Conservation (phyloP, 2,888 invertebrate genomes). For the Rhagium mordax region DNA sequence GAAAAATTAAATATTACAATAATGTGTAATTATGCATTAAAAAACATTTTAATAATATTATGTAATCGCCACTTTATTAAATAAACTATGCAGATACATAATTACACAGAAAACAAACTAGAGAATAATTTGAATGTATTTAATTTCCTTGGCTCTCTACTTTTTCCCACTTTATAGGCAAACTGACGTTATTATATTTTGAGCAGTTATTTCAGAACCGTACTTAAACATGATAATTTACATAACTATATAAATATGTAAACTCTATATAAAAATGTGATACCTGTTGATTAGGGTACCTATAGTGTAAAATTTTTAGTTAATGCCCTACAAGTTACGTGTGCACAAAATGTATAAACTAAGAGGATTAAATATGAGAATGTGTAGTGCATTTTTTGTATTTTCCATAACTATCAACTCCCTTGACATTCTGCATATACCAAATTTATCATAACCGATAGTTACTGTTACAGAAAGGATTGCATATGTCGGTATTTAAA, state of each 20-base stretch:
- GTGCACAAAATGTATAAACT: constrained; percentile 41
- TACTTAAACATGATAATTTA: constrained; percentile 29
- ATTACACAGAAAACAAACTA: neutral
- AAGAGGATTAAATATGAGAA: constrained; percentile 49
- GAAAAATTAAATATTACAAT: constrained; percentile 1
- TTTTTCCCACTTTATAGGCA: neutral
- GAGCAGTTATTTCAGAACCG: constrained; percentile 18
- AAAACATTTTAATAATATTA: constrained; percentile 18
- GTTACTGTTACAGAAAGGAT: neutral
- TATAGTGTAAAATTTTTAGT: constrained; percentile 58
- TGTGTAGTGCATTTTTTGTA: constrained; percentile 51
- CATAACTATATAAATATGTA: constrained; percentile 1
- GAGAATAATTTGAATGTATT: neutral
- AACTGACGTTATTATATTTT: neutral
- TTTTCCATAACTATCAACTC: constrained; percentile 33
- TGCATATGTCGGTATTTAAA: neutral
- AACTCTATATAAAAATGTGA: constrained; percentile 58
- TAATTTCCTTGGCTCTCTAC: neutral
- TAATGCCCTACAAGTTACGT: constrained; percentile 41
- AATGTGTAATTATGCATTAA: constrained; percentile 14
- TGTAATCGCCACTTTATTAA: constrained; percentile 4
- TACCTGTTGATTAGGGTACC: constrained; percentile 62
- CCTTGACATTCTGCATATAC: constrained; percentile 9
- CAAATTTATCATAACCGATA: neutral
- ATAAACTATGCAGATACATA: constrained; percentile 1